Evolutionary conservation across 2,797 vertebrate species (phyloP).

Genomic region (Neosilurus mollespiculum): DNA sequence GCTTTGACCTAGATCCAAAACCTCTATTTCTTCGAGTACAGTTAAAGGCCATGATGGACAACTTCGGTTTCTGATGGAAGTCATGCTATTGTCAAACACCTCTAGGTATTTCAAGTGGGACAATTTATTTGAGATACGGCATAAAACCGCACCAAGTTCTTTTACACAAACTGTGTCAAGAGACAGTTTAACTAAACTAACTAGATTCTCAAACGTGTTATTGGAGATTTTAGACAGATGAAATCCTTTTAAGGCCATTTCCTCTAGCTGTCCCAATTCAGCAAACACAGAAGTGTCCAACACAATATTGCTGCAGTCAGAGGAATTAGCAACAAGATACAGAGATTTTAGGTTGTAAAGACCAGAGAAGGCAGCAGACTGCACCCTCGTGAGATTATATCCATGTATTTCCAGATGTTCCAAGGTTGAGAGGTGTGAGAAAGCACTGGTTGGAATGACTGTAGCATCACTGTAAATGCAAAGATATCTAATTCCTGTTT

Average conservation of each 20-base stretch:
- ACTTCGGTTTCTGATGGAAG: conserved; percentile 26
- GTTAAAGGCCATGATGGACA: conserved; percentile 43
- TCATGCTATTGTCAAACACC: conserved; percentile 18
- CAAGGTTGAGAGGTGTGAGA: conserved; percentile 44
- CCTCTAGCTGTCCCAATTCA: conserved; percentile 44
- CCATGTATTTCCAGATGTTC: conserved; percentile 39
- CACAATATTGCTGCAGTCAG: background rate
- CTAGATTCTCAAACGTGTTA: conserved; percentile 25
- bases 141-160: conserved; percentile 50
- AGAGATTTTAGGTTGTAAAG: conserved; percentile 43
- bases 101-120: conserved; percentile 23
- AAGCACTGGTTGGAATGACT: conserved; percentile 36
- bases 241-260: conserved; percentile 28
- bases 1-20: conserved; percentile 28
- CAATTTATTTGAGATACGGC: conserved; percentile 38
- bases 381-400: background rate
- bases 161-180: conserved; percentile 7
- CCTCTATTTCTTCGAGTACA: conserved; percentile 45
- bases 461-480: conserved; percentile 26
- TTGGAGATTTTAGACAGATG: conserved; percentile 27
- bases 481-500: conserved; percentile 30
- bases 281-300: conserved; percentile 35
- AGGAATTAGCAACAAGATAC: background rate
- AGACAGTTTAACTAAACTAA: conserved; percentile 27
- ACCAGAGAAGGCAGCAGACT: conserved; percentile 43